Evolutionary conservation across 1,140 invertebrate species (phyloP).

Genomic region (Leucophenga varia): DNA sequence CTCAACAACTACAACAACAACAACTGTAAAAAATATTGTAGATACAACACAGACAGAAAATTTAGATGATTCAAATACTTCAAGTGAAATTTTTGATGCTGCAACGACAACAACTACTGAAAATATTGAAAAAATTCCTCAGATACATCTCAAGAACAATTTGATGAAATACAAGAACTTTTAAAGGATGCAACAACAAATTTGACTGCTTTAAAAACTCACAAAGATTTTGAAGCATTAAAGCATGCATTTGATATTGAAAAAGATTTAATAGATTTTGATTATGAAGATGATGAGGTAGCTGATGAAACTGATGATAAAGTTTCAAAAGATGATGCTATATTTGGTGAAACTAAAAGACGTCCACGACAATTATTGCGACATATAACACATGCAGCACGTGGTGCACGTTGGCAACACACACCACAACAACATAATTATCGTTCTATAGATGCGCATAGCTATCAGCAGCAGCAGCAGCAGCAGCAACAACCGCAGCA

Average conservation of each 20-base stretch:
- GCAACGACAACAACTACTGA: constrained; percentile 1
- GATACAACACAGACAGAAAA: too few species aligned
- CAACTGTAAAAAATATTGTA: not conserved
- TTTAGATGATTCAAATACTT: constrained; percentile 26
- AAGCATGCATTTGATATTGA: too few species aligned
- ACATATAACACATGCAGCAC: constrained; percentile 12
- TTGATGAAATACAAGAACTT: not conserved
- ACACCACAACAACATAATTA: constrained; percentile 19
- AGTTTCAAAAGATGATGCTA: too few species aligned
- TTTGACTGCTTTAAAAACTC: not conserved
- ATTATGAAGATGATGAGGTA: constrained; percentile 6
- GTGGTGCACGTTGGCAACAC: constrained; percentile 18
- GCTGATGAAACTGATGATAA: constrained; percentile 19
- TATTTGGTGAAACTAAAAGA: constrained; percentile 31
- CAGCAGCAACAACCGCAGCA: constrained; percentile 17
- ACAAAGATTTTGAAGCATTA: not conserved
- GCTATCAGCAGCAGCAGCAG: constrained; percentile 15
- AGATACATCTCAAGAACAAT: constrained; percentile 24
- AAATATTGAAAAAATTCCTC: constrained; percentile 15
- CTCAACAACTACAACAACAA: not conserved
- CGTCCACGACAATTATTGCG: constrained; percentile 40
- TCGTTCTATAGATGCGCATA: constrained; percentile 29
- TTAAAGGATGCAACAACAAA: too few species aligned
- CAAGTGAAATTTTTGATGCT: constrained; percentile 19
- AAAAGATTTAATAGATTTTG: not conserved